Conservation (phyloP, 1,140 invertebrate genomes). For the Idris sp. region DNA sequence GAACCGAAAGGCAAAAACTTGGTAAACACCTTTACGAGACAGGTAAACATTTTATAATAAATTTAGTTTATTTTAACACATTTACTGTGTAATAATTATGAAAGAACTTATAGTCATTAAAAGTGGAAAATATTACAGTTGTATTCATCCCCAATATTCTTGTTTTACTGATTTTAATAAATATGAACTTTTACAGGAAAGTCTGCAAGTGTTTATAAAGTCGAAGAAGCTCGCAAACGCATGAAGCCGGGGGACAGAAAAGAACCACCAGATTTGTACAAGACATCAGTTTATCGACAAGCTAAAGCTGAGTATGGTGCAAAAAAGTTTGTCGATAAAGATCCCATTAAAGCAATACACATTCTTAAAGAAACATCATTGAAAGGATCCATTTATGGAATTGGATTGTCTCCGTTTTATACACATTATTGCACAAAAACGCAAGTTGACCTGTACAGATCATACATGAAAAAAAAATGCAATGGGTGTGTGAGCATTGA, state of each 20-base stretch:
- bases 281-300: neutral
- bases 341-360: neutral
- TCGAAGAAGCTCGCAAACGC: neutral
- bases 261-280: neutral
- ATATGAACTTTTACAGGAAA: too few species aligned
- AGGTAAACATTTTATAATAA: too few species aligned
- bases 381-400: constrained; percentile 4
- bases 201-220: too few species aligned
- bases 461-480: neutral
- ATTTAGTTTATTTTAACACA: too few species aligned
- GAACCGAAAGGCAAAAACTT: too few species aligned
- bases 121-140: too few species aligned
- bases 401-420: constrained; percentile 6
- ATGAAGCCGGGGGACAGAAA: neutral
- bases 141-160: too few species aligned
- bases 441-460: constrained; percentile 6
- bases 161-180: too few species aligned
- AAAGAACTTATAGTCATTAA: too few species aligned
- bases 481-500: neutral
- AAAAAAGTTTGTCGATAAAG: neutral
- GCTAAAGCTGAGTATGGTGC: neutral
- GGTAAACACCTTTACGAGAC: too few species aligned
- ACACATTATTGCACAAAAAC: constrained; percentile 14
- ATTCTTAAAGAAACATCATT: neutral
- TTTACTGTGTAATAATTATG: too few species aligned